Percentiles rank a stretch among this genome's conserved stretches.
Evolutionary conservation across 2,113 vertebrate genomes (phyloP).

Genomic region (Trogon melanurus): DNA sequence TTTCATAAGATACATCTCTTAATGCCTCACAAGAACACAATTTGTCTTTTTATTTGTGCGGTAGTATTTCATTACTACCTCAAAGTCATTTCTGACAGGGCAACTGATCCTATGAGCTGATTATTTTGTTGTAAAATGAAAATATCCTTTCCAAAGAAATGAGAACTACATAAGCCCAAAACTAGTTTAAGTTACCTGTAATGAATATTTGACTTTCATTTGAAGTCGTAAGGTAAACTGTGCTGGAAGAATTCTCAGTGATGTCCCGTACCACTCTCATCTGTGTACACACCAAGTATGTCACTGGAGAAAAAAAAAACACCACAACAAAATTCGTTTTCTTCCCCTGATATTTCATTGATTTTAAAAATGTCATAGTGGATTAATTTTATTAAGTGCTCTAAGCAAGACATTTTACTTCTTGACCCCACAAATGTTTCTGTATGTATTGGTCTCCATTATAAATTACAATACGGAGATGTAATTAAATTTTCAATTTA

Average conservation of each 20-base stretch:
- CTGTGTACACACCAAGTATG: slow-evolving; percentile 90
- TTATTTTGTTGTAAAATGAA: not conserved
- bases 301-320: slow-evolving; percentile 63
- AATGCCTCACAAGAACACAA: not conserved
- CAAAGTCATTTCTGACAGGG: not conserved
- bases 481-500: not conserved
- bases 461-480: not conserved
- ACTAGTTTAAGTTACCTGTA: slow-evolving; percentile 76
- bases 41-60: not conserved
- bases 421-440: not conserved
- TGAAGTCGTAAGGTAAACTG: slow-evolving; percentile 88
- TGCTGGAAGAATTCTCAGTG: slow-evolving; percentile 48
- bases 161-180: not conserved
- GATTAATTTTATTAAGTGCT: not conserved
- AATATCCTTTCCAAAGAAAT: not conserved
- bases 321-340: not conserved
- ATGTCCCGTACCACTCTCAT: slow-evolving; percentile 85
- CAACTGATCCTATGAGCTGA: not conserved
- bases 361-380: not conserved
- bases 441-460: not conserved
- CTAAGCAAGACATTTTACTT: not conserved
- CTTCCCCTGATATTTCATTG: not conserved
- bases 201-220: slow-evolving; percentile 87
- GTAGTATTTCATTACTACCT: not conserved
- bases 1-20: not conserved